A percentile compares a stretch with the other conserved stretches of the same genome.
phyloP scores from a whole-genome alignment of 1,140 invertebrate genomes.

The Ephestia elutella region DNA sequence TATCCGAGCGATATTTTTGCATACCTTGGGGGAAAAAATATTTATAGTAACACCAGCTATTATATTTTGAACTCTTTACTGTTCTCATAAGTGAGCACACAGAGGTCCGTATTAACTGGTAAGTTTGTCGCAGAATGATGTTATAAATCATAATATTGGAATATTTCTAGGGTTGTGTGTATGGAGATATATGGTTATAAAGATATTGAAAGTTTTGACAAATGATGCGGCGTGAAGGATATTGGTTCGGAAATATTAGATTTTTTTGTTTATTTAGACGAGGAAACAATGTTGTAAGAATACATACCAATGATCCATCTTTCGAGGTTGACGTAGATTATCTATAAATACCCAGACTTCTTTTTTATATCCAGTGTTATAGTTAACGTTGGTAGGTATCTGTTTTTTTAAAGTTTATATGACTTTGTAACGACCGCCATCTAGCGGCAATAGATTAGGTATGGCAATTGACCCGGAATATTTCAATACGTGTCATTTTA shows the following conservation, averaged over 20 bases:
- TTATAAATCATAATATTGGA: constrained; percentile 56
- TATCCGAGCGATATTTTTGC: constrained; percentile 47
- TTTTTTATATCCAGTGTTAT: no score
- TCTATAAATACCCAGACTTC: no score
- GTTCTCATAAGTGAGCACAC: not conserved
- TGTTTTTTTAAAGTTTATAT: no score
- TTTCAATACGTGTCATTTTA: no score
- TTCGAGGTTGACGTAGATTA: no score
- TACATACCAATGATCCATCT: no score
- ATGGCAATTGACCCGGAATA: no score
- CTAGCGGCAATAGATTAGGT: no score
- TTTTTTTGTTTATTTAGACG: constrained; percentile 5
- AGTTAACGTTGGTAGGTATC: no score
- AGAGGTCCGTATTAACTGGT: constrained; percentile 17
- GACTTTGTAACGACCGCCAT: no score
- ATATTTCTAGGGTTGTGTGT: constrained; percentile 31
- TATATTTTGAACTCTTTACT: constrained; percentile 11
- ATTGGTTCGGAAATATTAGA: constrained; percentile 21
- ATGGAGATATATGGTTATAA: constrained; percentile 20
- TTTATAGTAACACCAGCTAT: constrained; percentile 25
- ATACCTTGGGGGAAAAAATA: constrained; percentile 43
- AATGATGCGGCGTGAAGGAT: constrained; percentile 30
- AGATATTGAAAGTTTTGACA: constrained; percentile 50
- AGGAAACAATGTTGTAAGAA: not conserved
- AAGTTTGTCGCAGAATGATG: constrained; percentile 28